phyloP scores from a whole-genome alignment of 2,113 vertebrate genomes.

The Bufo bufo region DNA sequence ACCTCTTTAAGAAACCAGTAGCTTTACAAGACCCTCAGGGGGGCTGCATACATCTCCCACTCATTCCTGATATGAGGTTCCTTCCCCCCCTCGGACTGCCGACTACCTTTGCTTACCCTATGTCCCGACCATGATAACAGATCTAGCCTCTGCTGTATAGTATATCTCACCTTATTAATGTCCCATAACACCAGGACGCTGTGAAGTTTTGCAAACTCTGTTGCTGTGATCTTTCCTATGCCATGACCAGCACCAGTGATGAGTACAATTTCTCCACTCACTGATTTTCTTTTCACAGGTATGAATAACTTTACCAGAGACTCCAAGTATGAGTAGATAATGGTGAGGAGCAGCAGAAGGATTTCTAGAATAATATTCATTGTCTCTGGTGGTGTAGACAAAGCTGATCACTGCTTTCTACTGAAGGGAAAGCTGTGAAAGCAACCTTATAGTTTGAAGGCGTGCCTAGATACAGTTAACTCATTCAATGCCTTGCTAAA shows the following conservation, averaged over 20 bases:
- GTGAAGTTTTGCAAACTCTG: constrained; percentile 71
- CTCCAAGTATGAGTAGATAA: constrained; percentile 61
- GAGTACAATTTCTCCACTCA: constrained; percentile 73
- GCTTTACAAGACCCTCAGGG: no score
- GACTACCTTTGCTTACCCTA: no score
- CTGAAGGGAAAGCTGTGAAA: no score
- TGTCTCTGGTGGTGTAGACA: not conserved
- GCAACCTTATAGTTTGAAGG: not conserved
- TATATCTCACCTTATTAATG: constrained; percentile 66
- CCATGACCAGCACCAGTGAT: constrained; percentile 73
- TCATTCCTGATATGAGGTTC: no score
- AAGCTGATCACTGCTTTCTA: not conserved
- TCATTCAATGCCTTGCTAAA: not conserved
- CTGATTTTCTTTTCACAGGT: constrained; percentile 66
- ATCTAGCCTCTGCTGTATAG: not conserved
- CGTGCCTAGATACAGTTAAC: constrained; percentile 16
- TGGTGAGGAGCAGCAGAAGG: constrained; percentile 50
- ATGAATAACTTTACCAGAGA: constrained; percentile 70
- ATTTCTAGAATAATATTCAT: constrained; percentile 60
- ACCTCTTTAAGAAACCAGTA: no score
- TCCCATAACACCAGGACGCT: constrained; percentile 78
- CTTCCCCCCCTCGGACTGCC: no score
- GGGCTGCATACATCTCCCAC: no score
- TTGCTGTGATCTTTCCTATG: constrained; percentile 72
- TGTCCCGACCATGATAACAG: not conserved